A percentile compares a stretch with the other conserved stretches of the same genome.
These are phyloP conservation scores for Didymodactylos carnosus DNA, from an alignment of 2,888 invertebrate species.

Conservation along the genomic window DNA sequence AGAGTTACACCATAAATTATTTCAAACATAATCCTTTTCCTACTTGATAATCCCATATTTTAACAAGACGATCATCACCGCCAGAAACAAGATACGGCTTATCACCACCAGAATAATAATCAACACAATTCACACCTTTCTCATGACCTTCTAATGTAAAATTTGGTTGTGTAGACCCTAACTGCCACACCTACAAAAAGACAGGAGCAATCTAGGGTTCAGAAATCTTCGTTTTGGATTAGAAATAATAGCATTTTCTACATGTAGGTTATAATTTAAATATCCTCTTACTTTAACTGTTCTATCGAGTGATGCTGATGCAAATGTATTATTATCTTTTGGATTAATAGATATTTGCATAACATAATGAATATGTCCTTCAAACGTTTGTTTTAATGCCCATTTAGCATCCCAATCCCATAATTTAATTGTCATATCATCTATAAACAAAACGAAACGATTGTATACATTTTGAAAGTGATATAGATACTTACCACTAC, in stretches of 20 bases:
- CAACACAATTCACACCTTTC: constrained; percentile 95
- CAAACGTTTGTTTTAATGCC: constrained; percentile 92
- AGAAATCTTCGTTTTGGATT: too few species aligned
- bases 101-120: constrained; percentile 95
- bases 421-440: constrained; percentile 90
- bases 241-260: neutral
- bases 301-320: constrained; percentile 85
- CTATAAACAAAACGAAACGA: constrained; percentile 37
- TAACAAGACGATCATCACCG: constrained; percentile 85
- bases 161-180: constrained; percentile 87
- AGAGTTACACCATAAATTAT: neutral
- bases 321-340: constrained; percentile 97
- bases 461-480: constrained; percentile 23
- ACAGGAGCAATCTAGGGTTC: too few species aligned
- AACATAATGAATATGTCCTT: constrained; percentile 95
- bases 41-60: constrained; percentile 83
- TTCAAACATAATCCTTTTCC: neutral
- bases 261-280: neutral
- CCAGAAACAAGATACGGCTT: constrained; percentile 97
- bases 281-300: constrained; percentile 62
- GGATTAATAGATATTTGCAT: constrained; percentile 99
- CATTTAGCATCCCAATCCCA: constrained; percentile 99
- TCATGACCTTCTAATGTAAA: constrained; percentile 92
- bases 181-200: constrained; percentile 73
- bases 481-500: constrained; percentile 42